These are phyloP conservation scores for Smittia aterrima DNA, from an alignment of 2,888 invertebrate genomes.

Conservation along the genomic window DNA sequence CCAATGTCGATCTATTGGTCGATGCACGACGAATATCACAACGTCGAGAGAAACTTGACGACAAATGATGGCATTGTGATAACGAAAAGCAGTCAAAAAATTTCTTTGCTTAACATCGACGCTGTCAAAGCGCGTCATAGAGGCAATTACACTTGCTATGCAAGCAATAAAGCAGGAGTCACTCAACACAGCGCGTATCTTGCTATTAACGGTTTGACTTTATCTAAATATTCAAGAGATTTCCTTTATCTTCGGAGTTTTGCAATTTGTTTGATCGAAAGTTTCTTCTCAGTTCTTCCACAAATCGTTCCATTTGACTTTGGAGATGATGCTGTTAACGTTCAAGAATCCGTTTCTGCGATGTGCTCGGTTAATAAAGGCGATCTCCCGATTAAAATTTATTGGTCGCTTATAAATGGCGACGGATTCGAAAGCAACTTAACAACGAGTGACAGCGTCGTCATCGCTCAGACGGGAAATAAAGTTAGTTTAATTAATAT, in stretches of 20 bases:
- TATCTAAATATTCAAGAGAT: not conserved
- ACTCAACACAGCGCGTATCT: conserved; percentile 63
- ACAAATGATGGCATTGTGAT: conserved; percentile 55
- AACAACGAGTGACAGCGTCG: conserved; percentile 57
- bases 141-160: conserved; percentile 75
- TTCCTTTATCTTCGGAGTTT: conserved; percentile 27
- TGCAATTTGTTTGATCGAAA: conserved; percentile 14
- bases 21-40: conserved; percentile 50
- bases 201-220: conserved; percentile 61
- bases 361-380: conserved; percentile 73
- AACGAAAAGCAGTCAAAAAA: conserved; percentile 61
- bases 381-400: conserved; percentile 72
- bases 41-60: conserved; percentile 48
- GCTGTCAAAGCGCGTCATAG: conserved; percentile 66
- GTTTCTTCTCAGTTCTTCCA: conserved; percentile 55
- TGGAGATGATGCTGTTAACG: conserved; percentile 66
- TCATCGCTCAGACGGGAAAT: conserved; percentile 60
- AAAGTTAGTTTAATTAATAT: conserved; percentile 64
- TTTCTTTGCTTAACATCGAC: conserved; percentile 65
- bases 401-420: conserved; percentile 63
- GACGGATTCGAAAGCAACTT: conserved; percentile 45
- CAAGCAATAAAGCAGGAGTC: conserved; percentile 66
- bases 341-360: conserved; percentile 66
- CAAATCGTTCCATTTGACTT: conserved; percentile 63
- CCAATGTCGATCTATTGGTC: conserved; percentile 71